Evolutionary conservation across 2,888 invertebrate genomes (phyloP), one percentile per base, ranked within the genome.

Genomic region (Cepaea hortensis): DNA sequence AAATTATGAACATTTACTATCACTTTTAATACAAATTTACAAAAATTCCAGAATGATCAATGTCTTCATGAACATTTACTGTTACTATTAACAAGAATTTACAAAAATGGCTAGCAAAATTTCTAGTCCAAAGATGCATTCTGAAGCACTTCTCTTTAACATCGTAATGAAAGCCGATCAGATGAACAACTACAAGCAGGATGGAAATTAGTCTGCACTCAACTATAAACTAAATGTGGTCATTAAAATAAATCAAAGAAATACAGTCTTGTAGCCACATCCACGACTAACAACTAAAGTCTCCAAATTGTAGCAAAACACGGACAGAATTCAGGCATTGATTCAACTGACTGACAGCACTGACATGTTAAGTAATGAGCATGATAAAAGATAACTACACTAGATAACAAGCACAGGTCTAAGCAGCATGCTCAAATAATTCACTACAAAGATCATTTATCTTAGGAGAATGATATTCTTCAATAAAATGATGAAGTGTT

Each of bases 181-280:
- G 11, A 73, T 50, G 61, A 82, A 82, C 35, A 73, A 73, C 61
- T 50, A 13, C 61, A 82, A 73, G n/a, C 82, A 72, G 82, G 82
- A 82, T 82, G 82, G 82, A 82, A 82, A 82, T 82, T 50, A 82
- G 82, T 82, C 82, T 79, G 62, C 81, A 50, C 48, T 81, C 18
- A 20, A 81, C 48, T 65, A 81, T 61, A 81, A 65, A 68, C 65
- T 68, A 81, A 65, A 23, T 81, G 68, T 48, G 35, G 2, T 81
- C 81, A 81, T 70, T 81, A 18, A 20, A 50, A 81, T 50, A 13
- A 11, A 70, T 55, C 48, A 61, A 79, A 13, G n/a, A 79, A 79
- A 79, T 79, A 18, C 20, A 62, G 23, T 62, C 6, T n/a, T 79
- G 62, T 35, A 35, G 62, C 62, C 62, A 79, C 79, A 79, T 62